Evolutionary conservation across 2,888 invertebrate genomes (phyloP).

Genomic region (Hypomecis punctinalis): DNA sequence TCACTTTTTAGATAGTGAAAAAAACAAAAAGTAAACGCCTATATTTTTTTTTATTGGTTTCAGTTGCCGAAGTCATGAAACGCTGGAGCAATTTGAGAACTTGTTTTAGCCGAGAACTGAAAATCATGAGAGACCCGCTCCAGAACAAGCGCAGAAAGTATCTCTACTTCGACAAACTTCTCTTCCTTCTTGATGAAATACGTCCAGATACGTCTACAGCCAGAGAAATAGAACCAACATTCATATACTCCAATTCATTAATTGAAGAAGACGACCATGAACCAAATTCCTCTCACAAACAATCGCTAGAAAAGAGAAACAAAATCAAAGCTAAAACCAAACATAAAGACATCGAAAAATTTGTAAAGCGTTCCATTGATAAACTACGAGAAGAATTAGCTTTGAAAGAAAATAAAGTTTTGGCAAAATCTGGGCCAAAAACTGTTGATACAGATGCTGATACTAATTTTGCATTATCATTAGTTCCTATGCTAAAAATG

Average conservation of each 20-base stretch:
- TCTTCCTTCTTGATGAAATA: constrained; percentile 23
- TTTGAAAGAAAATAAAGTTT: constrained; percentile 1
- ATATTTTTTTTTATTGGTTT: not conserved
- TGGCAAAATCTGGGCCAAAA: not conserved
- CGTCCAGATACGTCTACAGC: not conserved
- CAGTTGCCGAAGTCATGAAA: constrained; percentile 21
- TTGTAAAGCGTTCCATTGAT: constrained; percentile 17
- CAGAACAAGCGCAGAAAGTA: constrained; percentile 22
- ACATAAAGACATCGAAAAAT: constrained; percentile 10
- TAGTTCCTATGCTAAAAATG: constrained; percentile 26
- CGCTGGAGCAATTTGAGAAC: constrained; percentile 31
- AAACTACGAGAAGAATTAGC: constrained; percentile 17
- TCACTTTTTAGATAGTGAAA: no score
- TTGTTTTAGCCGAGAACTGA: constrained; percentile 24
- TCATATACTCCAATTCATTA: not conserved
- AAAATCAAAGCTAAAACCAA: not conserved
- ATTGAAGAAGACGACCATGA: constrained; percentile 12
- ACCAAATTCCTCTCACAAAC: not conserved
- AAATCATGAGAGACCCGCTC: constrained; percentile 15
- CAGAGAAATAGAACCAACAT: not conserved
- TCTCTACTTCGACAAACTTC: constrained; percentile 28
- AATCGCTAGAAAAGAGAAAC: not conserved
- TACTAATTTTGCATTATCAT: constrained; percentile 25
- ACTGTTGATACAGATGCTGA: constrained; percentile 19
- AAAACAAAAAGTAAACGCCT: no score